phyloP scores from a whole-genome alignment of 2,113 vertebrate species.

The Osmerus mordax region DNA sequence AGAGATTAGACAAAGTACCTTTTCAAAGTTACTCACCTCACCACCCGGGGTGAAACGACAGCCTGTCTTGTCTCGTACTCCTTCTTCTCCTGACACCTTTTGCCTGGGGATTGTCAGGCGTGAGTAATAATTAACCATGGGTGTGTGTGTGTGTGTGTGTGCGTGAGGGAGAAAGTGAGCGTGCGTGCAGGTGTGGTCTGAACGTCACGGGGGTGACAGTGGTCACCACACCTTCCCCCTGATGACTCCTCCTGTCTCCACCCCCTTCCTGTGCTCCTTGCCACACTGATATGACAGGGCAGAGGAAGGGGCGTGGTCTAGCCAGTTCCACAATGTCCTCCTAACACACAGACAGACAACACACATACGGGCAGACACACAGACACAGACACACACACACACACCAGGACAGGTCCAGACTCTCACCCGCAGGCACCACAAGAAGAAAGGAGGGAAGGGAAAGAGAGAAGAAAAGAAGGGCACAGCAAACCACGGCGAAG shows the following conservation, averaged over 20 bases:
- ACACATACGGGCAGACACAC: slow-evolving; percentile 29
- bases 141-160: slow-evolving; percentile 4
- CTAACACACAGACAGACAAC: slow-evolving; percentile 51
- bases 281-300: slow-evolving; percentile 32
- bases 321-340: slow-evolving; percentile 47
- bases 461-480: slow-evolving; percentile 28
- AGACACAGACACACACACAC: slow-evolving; percentile 41
- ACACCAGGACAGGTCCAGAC: slow-evolving; percentile 61
- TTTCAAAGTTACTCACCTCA: not conserved
- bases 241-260: slow-evolving; percentile 3
- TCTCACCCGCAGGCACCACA: slow-evolving; percentile 65
- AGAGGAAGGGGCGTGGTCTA: slow-evolving; percentile 57
- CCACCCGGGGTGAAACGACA: slow-evolving; percentile 36
- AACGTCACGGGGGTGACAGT: slow-evolving; percentile 31
- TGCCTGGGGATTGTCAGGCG: slow-evolving; percentile 36
- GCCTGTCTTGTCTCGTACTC: slow-evolving; percentile 26
- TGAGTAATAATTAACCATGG: slow-evolving; percentile 42
- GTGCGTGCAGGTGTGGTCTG: not conserved
- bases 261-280: slow-evolving; percentile 24
- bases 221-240: slow-evolving; percentile 57
- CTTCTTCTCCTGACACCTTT: slow-evolving; percentile 21
- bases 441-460: slow-evolving; percentile 48
- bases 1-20: not conserved
- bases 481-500: slow-evolving; percentile 27
- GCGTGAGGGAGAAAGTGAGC: not conserved